Percentiles rank a stretch among this genome's conserved stretches.
phyloP scores from a whole-genome alignment of 2,113 vertebrate genomes.

The Carettochelys insculpta region DNA sequence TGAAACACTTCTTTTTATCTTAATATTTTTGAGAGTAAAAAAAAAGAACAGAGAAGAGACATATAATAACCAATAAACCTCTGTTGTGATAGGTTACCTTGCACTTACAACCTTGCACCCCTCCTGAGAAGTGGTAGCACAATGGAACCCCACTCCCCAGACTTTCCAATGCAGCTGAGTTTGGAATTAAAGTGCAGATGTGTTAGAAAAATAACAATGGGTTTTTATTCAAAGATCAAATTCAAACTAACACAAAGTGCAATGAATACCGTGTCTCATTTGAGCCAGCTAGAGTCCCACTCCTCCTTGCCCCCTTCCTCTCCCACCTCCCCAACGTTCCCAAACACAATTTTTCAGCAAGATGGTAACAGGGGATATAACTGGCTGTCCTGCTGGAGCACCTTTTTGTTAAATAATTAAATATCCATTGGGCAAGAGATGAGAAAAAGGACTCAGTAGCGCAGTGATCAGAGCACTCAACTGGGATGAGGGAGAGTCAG shows the following conservation, averaged over 20 bases:
- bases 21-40: not conserved
- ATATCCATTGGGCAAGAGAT: not conserved
- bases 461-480: not conserved
- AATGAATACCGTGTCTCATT: not conserved
- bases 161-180: not conserved
- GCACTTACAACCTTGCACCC: not conserved
- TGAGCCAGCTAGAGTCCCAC: not conserved
- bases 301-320: not conserved
- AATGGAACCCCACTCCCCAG: not conserved
- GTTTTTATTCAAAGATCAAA: not conserved
- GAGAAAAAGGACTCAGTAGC: not conserved
- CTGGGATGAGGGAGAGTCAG: not conserved
- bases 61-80: not conserved
- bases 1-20: not conserved
- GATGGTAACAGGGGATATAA: not conserved
- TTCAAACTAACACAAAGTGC: not conserved
- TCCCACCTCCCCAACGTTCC: not conserved
- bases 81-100: not conserved
- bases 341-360: not conserved
- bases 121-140: not conserved
- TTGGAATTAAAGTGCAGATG: not conserved
- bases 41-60: not conserved
- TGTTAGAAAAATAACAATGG: not conserved
- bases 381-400: not conserved
- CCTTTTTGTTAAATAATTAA: not conserved